A percentile compares a stretch with the other conserved stretches of the same genome.
Conservation (phyloP, 2,888 invertebrate species). For the Thera obeliscata region DNA sequence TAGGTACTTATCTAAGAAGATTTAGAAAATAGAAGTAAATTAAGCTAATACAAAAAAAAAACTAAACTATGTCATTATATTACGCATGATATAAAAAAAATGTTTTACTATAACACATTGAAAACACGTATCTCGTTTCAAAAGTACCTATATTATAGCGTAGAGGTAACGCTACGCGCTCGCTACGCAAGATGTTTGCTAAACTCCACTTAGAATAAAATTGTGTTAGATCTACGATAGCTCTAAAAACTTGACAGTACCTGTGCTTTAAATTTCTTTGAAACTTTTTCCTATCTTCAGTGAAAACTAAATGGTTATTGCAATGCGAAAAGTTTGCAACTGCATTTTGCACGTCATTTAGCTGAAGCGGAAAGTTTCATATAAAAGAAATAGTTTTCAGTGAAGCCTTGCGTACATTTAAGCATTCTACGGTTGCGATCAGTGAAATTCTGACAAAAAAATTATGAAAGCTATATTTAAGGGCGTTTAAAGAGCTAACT, state of each 20-base stretch:
- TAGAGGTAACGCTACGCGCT: neutral
- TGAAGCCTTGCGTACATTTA: slow-evolving; percentile 3
- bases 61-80: too few species aligned
- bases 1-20: too few species aligned
- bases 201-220: neutral
- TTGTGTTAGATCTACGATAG: neutral
- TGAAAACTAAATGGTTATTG: slow-evolving; percentile 25
- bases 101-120: too few species aligned
- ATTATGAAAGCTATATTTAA: too few species aligned
- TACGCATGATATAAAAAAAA: too few species aligned
- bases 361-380: slow-evolving; percentile 33
- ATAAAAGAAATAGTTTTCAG: slow-evolving; percentile 40
- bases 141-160: neutral
- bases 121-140: neutral
- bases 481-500: too few species aligned
- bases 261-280: slow-evolving; percentile 22
- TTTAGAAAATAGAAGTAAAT: too few species aligned
- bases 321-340: slow-evolving; percentile 35
- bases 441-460: too few species aligned
- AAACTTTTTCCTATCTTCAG: slow-evolving; percentile 23
- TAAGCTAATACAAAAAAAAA: too few species aligned
- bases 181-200: slow-evolving; percentile 1
- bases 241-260: slow-evolving; percentile 6
- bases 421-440: too few species aligned
- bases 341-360: slow-evolving; percentile 43